Percentiles rank a stretch among this genome's conserved stretches.
Conservation (phyloP, 2,888 invertebrate species). For the Acleris sparsana region DNA sequence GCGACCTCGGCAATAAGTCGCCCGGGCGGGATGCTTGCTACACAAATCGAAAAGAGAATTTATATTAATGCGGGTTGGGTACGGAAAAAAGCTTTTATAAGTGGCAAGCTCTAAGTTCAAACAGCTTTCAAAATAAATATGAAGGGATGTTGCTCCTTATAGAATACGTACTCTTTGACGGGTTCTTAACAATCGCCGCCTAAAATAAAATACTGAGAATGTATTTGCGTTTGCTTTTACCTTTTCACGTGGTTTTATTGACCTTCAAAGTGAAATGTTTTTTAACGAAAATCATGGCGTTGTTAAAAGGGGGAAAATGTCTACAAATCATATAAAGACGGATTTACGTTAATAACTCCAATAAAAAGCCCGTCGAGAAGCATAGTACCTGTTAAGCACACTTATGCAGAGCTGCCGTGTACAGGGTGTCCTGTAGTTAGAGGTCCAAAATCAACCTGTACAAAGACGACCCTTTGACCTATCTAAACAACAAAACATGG, state of each 20-base stretch:
- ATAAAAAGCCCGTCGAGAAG: no score
- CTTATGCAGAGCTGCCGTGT: no score
- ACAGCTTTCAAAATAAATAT: constrained; percentile 37
- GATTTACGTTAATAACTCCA: no score
- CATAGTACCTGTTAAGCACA: no score
- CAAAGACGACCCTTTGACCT: no score
- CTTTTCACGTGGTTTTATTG: background rate
- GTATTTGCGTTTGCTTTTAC: background rate
- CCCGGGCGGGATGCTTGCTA: constrained; percentile 43
- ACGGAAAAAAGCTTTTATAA: constrained; percentile 45
- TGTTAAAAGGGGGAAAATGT: no score
- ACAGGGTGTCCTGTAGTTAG: no score
- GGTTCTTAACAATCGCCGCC: constrained; percentile 11
- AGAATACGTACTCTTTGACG: constrained; percentile 1
- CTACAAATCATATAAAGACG: no score
- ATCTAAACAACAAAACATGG: no score
- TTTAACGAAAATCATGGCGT: background rate
- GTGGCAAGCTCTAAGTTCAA: constrained; percentile 36
- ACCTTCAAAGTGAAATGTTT: background rate
- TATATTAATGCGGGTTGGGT: constrained; percentile 48
- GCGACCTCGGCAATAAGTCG: constrained; percentile 39
- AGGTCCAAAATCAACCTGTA: no score
- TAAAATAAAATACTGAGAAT: background rate
- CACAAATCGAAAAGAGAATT: constrained; percentile 52
- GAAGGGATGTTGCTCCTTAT: constrained; percentile 17